Percentiles rank a stretch among this genome's conserved stretches.
Conservation (phyloP, 2,113 vertebrate species). For the Balaeniceps rex region DNA sequence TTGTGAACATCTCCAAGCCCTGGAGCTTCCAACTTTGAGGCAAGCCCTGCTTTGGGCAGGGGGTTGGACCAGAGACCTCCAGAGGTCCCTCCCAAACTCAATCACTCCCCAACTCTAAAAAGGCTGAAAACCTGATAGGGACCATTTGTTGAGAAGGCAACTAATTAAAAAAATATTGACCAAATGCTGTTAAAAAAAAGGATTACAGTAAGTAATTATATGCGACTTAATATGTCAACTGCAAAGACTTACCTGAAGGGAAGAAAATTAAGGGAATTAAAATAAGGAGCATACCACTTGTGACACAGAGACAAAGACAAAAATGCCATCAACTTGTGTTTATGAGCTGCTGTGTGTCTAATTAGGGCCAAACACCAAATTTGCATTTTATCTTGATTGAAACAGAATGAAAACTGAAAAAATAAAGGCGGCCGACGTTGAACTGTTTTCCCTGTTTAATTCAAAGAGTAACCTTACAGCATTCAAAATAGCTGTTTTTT, state of each 20-base stretch:
- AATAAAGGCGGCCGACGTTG: background rate
- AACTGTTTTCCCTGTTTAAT: conserved; percentile 31
- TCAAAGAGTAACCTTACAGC: background rate
- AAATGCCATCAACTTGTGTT: conserved; percentile 13
- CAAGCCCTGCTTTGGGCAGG: background rate
- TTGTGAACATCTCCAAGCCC: background rate
- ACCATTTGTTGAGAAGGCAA: background rate
- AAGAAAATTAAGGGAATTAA: conserved; percentile 48
- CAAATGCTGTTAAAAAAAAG: background rate
- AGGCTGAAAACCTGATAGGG: background rate
- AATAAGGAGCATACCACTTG: background rate
- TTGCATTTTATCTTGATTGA: conserved; percentile 61
- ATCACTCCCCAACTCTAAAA: rapidly evolving
- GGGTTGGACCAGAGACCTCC: background rate
- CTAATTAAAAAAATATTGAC: background rate
- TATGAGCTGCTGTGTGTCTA: conserved; percentile 47
- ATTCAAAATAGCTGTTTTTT: background rate
- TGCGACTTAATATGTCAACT: background rate
- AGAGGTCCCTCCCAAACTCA: background rate
- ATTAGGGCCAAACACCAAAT: conserved; percentile 48
- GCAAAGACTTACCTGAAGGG: conserved; percentile 20
- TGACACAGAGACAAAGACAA: conserved; percentile 10
- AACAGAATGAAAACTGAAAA: conserved; percentile 39
- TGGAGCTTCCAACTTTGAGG: background rate
- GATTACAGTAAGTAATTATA: background rate